Base-by-base conservation (phyloP, 2,888 invertebrate species). In the Zaprionus obscuricornis region DNA sequence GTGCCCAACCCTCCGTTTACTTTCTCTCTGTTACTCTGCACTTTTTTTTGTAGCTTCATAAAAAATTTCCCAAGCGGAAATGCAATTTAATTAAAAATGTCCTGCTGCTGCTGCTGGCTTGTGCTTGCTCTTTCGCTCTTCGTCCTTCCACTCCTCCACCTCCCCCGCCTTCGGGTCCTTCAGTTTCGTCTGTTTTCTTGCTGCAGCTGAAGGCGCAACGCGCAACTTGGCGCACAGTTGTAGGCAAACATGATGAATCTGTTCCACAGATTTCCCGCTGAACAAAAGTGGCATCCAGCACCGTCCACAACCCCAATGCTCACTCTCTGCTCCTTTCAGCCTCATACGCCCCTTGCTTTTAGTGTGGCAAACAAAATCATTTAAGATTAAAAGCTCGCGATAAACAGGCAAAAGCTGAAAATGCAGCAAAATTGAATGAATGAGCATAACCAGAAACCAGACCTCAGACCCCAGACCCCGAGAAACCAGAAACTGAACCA, bases 1-100 rank as follows among this genome's bases (percentile, higher is more conserved):
- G 45, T 13, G 4, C 6, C 5, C 1, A 3, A 8, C 11, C 18
- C 11, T 2, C 7, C 20, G 5, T 8, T 11, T 4, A 7, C 22
- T 5, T 7, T 13, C 18, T 29, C 52, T 10, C 54, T 6, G 6
- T 34, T 11, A n/a, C 40, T 24, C 26, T 29, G 37, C 36, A 14
- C 42, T 39, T 46, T 74, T 75, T 74, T 73, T 78, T 76, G 83
- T 74, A 74, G 79, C 76, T 84, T 84, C 85, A 78, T 78, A 78
- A 85, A 83, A 87, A 88, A 88, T 87, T 86, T 85, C 72, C 68
- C 82, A 86, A 81, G 87, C 86, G 84, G 84, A 88, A 86, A 86
- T 86, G 76, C 87, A 86, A 86, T 86, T 88, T 88, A 86, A 86
- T 86, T 86, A 86, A 86, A 88, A 86, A 87, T 88, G 86, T 85